phyloP scores from a whole-genome alignment of 2,113 vertebrate genomes.

The Anoplopoma fimbria region DNA sequence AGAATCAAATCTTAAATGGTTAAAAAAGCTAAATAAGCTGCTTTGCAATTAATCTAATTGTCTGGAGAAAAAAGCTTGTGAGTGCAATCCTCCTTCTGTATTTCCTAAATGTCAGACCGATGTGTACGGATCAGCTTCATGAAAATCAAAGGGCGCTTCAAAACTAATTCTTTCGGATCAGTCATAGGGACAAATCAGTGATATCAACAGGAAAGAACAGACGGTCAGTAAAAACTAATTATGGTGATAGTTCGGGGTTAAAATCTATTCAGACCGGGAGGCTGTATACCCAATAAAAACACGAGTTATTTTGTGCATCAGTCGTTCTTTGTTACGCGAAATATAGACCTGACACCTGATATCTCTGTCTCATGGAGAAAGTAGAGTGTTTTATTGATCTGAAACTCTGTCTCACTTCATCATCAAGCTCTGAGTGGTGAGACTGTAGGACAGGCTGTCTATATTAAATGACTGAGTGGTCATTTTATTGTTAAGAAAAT shows the following conservation, averaged over 20 bases:
- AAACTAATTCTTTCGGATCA: conserved; percentile 13
- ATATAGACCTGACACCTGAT: conserved; percentile 4
- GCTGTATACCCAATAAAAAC: neutral
- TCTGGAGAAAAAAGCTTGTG: neutral
- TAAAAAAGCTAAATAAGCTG: neutral
- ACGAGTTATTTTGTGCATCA: neutral
- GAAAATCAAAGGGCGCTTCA: neutral
- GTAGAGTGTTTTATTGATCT: conserved; percentile 28
- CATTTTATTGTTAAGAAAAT: neutral
- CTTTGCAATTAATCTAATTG: neutral
- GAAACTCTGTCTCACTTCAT: conserved; percentile 14
- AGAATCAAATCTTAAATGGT: neutral
- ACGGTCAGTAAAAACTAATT: neutral
- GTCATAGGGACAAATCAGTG: neutral
- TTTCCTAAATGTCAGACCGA: neutral
- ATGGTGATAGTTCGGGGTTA: neutral
- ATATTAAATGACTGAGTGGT: neutral
- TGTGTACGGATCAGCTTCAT: neutral
- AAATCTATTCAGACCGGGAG: neutral
- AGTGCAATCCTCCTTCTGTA: neutral
- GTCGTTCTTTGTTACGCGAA: neutral
- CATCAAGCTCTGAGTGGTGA: neutral
- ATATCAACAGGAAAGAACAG: neutral
- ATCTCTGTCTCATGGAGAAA: conserved; percentile 4
- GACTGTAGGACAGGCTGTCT: neutral